Percentiles rank a stretch among this genome's conserved stretches.
phyloP scores from a whole-genome alignment of 37 sponge, comb jelly and placozoan genomes.

The Aplysina aerophoba region DNA sequence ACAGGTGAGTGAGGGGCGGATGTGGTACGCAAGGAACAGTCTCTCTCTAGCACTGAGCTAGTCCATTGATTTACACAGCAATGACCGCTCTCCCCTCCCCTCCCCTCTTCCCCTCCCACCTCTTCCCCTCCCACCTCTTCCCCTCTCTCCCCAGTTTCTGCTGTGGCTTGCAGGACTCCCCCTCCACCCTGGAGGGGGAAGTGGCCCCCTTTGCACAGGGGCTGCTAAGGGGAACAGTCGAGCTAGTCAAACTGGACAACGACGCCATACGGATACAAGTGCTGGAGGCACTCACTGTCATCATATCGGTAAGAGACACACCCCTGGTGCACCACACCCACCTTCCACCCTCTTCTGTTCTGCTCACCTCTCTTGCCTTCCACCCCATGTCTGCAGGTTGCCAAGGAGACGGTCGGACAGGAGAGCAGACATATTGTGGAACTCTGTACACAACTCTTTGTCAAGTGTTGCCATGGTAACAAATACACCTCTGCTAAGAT shows the following conservation, averaged over 20 bases:
- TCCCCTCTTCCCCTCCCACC: background rate
- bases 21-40: too few relatives aligned
- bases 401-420: constrained; percentile 16
- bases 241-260: constrained; percentile 25
- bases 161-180: constrained; percentile 29
- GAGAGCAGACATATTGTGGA: constrained; percentile 25
- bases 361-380: too few relatives aligned
- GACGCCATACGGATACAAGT: constrained; percentile 24
- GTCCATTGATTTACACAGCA: background rate
- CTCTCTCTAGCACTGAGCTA: background rate
- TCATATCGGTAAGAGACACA: constrained; percentile 7
- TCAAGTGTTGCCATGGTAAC: constrained; percentile 27
- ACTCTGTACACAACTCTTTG: constrained; percentile 21
- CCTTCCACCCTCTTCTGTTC: background rate
- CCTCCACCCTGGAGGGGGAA: background rate
- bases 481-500: too few relatives aligned
- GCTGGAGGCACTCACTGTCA: constrained; percentile 16
- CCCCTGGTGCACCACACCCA: background rate
- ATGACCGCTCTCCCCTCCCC: background rate
- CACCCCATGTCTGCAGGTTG: constrained; percentile 41
- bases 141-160: constrained; percentile 47
- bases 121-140: background rate
- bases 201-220: background rate
- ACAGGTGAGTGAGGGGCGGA: constrained; percentile 43
- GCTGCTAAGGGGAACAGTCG: constrained; percentile 3